phyloP scores from a whole-genome alignment of 2,797 vertebrate species.

The Gobionotothen gibberifrons region DNA sequence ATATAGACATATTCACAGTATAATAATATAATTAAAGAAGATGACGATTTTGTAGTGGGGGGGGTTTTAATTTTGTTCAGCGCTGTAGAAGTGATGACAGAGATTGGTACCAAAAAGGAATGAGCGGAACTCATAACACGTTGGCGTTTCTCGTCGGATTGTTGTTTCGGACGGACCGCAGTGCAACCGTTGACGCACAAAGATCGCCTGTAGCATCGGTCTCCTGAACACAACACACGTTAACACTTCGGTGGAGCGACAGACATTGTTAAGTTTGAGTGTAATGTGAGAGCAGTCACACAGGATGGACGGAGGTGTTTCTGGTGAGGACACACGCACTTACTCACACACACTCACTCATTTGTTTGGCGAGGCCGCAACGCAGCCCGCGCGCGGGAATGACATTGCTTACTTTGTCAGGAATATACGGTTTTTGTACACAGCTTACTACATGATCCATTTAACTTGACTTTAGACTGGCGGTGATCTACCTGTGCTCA shows the following conservation, averaged over 20 bases:
- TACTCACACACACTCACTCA: neutral
- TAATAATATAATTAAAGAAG: too few species aligned
- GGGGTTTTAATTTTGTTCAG: too few species aligned
- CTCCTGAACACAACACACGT: neutral
- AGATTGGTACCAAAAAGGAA: neutral
- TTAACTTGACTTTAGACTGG: fast-evolving
- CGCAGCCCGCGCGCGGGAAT: slow-evolving; percentile 75
- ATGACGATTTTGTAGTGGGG: too few species aligned
- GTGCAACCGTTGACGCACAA: slow-evolving; percentile 64
- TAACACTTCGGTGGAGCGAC: neutral
- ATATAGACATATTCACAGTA: too few species aligned
- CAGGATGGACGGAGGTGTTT: slow-evolving; percentile 71
- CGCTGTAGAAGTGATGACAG: neutral
- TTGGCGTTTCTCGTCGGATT: slow-evolving; percentile 34
- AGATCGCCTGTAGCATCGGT: slow-evolving; percentile 33
- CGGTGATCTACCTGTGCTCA: fast-evolving
- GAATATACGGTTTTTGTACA: fast-evolving
- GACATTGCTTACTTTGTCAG: slow-evolving; percentile 17
- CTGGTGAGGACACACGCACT: slow-evolving; percentile 54
- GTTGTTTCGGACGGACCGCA: slow-evolving; percentile 56
- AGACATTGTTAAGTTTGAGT: fast-evolving
- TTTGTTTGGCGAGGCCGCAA: slow-evolving; percentile 70
- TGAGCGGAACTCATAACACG: slow-evolving; percentile 47
- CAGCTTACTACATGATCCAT: fast-evolving
- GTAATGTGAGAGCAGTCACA: slow-evolving; percentile 45